These are phyloP conservation scores for Sympetrum striolatum DNA, from an alignment of 2,888 invertebrate genomes.

Conservation along the genomic window DNA sequence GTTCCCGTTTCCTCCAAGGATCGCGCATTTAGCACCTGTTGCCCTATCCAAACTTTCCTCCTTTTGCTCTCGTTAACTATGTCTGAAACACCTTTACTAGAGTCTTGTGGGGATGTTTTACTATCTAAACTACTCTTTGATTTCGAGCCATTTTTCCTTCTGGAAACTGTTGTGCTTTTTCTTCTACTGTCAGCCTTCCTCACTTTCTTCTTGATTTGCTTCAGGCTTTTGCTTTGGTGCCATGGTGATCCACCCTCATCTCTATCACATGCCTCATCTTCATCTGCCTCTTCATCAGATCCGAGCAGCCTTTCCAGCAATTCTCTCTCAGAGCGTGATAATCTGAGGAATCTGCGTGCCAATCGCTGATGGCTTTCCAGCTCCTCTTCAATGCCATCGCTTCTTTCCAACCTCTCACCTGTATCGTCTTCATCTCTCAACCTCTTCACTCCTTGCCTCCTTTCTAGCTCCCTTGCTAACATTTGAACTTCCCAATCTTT, in stretches of 20 bases:
- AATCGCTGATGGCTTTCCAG: slow-evolving; percentile 48
- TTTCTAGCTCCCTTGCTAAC: slow-evolving; percentile 76
- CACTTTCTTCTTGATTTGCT: slow-evolving; percentile 13
- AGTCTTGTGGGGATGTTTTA: slow-evolving; percentile 22
- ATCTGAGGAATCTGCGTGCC: slow-evolving; percentile 13
- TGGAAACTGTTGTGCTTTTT: background rate
- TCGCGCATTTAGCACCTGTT: slow-evolving; percentile 46
- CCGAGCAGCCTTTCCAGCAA: slow-evolving; percentile 53
- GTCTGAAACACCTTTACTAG: background rate
- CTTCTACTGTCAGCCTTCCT: slow-evolving; percentile 17
- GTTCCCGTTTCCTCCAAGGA: slow-evolving; percentile 47
- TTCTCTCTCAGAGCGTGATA: slow-evolving; percentile 53
- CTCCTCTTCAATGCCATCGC: slow-evolving; percentile 51
- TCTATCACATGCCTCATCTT: slow-evolving; percentile 48
- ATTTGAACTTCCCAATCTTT: slow-evolving; percentile 82
- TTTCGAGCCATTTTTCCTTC: slow-evolving; percentile 33
- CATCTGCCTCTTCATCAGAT: slow-evolving; percentile 16
- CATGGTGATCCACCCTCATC: slow-evolving; percentile 51
- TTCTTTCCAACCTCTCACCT: slow-evolving; percentile 49
- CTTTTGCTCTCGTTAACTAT: background rate
- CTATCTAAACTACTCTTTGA: slow-evolving; percentile 34
- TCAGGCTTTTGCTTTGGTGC: slow-evolving; percentile 51
- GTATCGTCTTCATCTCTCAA: slow-evolving; percentile 52
- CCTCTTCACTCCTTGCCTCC: slow-evolving; percentile 55
- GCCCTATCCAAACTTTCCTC: slow-evolving; percentile 22